phyloP scores from a whole-genome alignment of 2,113 vertebrate genomes.

The Lepisosteus osseus region DNA sequence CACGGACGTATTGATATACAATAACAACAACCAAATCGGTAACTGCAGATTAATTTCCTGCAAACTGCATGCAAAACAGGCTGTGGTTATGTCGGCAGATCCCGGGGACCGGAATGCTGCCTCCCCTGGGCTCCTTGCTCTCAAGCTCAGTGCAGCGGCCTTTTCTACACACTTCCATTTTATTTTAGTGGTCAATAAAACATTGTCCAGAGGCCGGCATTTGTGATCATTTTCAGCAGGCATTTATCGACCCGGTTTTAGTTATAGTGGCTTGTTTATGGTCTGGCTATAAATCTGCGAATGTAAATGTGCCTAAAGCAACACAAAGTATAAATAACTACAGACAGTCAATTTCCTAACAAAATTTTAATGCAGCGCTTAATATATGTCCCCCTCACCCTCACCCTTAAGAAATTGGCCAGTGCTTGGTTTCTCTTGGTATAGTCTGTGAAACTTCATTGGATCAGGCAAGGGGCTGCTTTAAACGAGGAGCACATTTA shows the following conservation, averaged over 20 bases:
- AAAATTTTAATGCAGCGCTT: slow-evolving; percentile 36
- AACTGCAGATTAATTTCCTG: slow-evolving; percentile 9
- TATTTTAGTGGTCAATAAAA: slow-evolving; percentile 46
- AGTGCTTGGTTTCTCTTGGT: slow-evolving; percentile 10
- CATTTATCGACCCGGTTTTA: slow-evolving; percentile 42
- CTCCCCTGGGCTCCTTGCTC: neutral
- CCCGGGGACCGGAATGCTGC: no score
- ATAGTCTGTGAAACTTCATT: slow-evolving; percentile 7
- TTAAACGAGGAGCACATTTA: neutral
- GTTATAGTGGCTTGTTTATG: slow-evolving; percentile 40
- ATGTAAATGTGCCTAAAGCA: slow-evolving; percentile 42
- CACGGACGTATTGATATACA: no score
- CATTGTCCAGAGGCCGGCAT: slow-evolving; percentile 36
- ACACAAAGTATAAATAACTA: slow-evolving; percentile 43
- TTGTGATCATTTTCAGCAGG: slow-evolving; percentile 34
- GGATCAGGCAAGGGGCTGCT: slow-evolving; percentile 17
- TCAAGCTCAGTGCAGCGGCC: slow-evolving; percentile 6
- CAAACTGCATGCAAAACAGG: slow-evolving; percentile 8
- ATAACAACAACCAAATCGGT: slow-evolving; percentile 9
- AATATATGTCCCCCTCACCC: slow-evolving; percentile 16
- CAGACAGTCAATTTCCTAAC: slow-evolving; percentile 33
- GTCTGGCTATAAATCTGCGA: slow-evolving; percentile 37
- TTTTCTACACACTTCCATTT: slow-evolving; percentile 26
- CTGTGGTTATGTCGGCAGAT: slow-evolving; percentile 7
- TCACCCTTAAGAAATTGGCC: slow-evolving; percentile 18